Conservation (phyloP, 1,140 invertebrate genomes). For the Colletes latitarsis region DNA sequence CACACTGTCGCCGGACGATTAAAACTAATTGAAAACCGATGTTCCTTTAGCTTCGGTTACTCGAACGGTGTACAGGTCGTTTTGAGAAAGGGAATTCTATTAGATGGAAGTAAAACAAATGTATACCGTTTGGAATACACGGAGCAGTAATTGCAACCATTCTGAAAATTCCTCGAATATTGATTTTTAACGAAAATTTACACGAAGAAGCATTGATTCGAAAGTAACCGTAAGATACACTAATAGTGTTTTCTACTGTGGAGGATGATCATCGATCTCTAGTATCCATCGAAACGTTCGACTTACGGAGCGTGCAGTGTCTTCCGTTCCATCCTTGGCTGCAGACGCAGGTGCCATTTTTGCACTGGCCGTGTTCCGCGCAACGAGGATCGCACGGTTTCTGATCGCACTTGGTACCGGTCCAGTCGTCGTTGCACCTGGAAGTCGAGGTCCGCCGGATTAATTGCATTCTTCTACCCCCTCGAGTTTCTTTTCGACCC, state of each 20-base stretch:
- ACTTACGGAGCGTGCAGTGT: constrained; percentile 97
- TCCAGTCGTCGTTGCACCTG: constrained; percentile 94
- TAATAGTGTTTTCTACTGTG: too few species aligned
- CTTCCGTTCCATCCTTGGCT: constrained; percentile 98
- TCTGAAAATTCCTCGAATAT: too few species aligned
- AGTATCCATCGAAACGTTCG: constrained; percentile 3
- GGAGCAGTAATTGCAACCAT: too few species aligned
- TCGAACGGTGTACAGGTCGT: neutral
- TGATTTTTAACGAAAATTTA: too few species aligned
- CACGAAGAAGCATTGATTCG: too few species aligned
- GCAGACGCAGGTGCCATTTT: constrained; percentile 98
- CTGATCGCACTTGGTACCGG: constrained; percentile 93
- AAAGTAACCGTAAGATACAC: too few species aligned
- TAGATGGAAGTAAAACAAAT: neutral
- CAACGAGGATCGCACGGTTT: constrained; percentile 94
- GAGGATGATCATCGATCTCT: too few species aligned
- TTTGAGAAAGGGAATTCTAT: neutral
- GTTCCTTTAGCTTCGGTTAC: too few species aligned
- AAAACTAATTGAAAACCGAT: constrained; percentile 31
- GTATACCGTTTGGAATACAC: too few species aligned
- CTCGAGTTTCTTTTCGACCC: neutral
- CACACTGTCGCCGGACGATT: constrained; percentile 12
- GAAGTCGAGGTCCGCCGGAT: constrained; percentile 3
- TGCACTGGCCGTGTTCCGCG: constrained; percentile 97
- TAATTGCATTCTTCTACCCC: neutral